Base-by-base conservation (phyloP, 2,888 invertebrate genomes). In the Amiota mariae region DNA sequence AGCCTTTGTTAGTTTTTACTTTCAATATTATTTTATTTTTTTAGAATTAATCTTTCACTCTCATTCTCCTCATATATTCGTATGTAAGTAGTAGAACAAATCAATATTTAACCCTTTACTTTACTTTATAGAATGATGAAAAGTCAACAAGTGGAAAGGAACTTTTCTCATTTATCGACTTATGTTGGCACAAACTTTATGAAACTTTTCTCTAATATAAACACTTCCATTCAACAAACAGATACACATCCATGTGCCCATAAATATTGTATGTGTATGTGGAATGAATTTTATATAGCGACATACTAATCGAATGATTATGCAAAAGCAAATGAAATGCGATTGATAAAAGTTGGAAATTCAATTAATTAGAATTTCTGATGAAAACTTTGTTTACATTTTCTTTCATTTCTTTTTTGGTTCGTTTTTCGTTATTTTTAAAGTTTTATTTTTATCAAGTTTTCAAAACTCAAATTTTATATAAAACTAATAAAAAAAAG, bases 71-170 rank as follows among this genome's bases (percentile, higher is more conserved):
- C 8, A n/a, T 54, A 9, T n/a, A n/a, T n/a, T n/a, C n/a, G n/a
- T n/a, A n/a, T n/a, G n/a, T n/a, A n/a, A n/a, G n/a, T n/a, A n/a
- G n/a, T 59, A 20, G 47, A 18, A 18, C 13, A 49, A 66, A 47
- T 49, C 49, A 66, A 66, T 66, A 66, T 47, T 66, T 49, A 66
- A 66, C 66, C 66, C 66, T 66, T 66, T 46, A 48, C 49, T 49
- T 66, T 66, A 66, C 20, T 66, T 13, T n/a, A 49, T 36, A 18
- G 66, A n/a, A 48, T 11, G 36, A 18, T 18, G 59, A 59, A 15
- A 46, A 66, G 66, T 49, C 67, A 68, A 51, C 67, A 68, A 68
- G 67, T 68, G 24, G 48, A 13, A 6, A 20, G 46, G 24, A 48
- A 48, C 48, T 66, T 47, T 49, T 54, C 51, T 20, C 15, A 67